Percentiles rank a stretch among this genome's conserved stretches.
Conservation (phyloP, 2,888 invertebrate genomes). For the Chrysolina haemoptera region DNA sequence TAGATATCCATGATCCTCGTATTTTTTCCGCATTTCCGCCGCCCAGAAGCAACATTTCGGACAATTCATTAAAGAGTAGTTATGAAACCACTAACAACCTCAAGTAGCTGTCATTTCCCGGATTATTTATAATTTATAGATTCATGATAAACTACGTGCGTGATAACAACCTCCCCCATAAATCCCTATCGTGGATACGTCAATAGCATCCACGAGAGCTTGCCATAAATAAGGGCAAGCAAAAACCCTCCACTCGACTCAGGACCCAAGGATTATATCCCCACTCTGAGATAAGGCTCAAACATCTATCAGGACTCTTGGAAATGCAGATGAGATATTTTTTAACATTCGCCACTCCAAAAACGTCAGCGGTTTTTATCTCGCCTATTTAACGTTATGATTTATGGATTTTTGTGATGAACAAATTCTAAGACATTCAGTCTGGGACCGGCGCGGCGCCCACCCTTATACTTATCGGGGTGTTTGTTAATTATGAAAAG, state of each 20-base stretch:
- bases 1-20: no score
- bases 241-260: conserved; percentile 54
- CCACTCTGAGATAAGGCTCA: conserved; percentile 51
- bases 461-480: neutral
- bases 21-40: neutral
- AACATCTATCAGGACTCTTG: conserved; percentile 51
- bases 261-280: conserved; percentile 50
- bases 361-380: conserved; percentile 48
- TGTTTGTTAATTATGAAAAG: neutral
- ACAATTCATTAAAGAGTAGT: conserved; percentile 4
- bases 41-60: conserved; percentile 9
- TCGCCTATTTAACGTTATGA: conserved; percentile 48
- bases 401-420: conserved; percentile 40
- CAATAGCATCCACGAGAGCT: conserved; percentile 66
- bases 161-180: conserved; percentile 57
- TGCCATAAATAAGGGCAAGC: conserved; percentile 65
- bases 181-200: conserved; percentile 63
- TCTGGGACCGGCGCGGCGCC: neutral
- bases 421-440: neutral
- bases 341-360: conserved; percentile 47
- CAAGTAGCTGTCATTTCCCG: conserved; percentile 23
- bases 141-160: conserved; percentile 50
- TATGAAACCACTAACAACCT: neutral
- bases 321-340: conserved; percentile 53
- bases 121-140: conserved; percentile 31